These are phyloP conservation scores for Gymnothorax javanicus DNA, from an alignment of 2,797 vertebrate genomes.

Conservation along the genomic window DNA sequence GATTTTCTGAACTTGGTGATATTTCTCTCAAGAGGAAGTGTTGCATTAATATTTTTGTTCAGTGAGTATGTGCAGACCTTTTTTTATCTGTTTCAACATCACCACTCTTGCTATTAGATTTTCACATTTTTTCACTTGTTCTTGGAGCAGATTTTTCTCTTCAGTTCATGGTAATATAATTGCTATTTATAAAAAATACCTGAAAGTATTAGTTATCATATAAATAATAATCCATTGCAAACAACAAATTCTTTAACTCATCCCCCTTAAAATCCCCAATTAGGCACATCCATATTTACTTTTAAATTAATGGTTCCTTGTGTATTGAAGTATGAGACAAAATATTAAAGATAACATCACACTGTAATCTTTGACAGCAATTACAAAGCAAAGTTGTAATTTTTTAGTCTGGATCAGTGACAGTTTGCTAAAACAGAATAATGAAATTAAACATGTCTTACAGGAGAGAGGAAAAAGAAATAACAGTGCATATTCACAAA, in stretches of 20 bases:
- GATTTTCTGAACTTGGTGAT: too few relatives aligned
- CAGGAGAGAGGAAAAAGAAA: not conserved
- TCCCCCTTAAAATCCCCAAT: not conserved
- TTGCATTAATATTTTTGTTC: too few relatives aligned
- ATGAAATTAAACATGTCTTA: not conserved
- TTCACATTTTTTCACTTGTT: not conserved
- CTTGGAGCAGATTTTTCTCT: not conserved
- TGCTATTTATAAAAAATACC: not conserved
- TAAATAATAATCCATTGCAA: not conserved
- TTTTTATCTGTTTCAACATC: not conserved
- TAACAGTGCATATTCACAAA: not conserved
- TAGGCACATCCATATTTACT: not conserved
- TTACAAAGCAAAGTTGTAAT: not conserved
- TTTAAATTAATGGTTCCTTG: not conserved
- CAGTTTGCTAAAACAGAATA: not conserved
- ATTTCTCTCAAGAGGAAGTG: too few relatives aligned
- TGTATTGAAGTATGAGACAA: not conserved
- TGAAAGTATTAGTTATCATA: not conserved
- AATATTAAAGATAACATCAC: not conserved
- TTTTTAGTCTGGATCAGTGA: not conserved
- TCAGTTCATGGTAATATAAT: not conserved
- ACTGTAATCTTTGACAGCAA: not conserved
- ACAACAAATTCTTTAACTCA: not conserved
- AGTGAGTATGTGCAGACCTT: not conserved
- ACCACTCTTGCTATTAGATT: not conserved